These are phyloP conservation scores for Eclectus roratus DNA, from an alignment of 2,113 vertebrate genomes.

Conservation along the genomic window DNA sequence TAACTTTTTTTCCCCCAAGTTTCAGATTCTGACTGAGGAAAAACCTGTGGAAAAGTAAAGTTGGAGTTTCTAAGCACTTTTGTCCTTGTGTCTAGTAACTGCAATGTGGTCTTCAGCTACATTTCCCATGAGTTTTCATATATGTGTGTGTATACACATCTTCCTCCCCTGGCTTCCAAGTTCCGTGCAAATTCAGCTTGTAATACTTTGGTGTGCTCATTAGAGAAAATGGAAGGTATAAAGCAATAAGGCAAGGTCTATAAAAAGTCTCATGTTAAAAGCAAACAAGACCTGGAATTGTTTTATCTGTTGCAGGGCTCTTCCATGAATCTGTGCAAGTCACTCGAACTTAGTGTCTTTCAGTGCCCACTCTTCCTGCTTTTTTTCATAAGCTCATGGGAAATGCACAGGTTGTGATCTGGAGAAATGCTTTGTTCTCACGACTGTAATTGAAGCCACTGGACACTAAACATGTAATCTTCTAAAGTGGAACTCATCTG, in stretches of 20 bases:
- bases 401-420: neutral
- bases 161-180: neutral
- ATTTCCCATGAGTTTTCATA: neutral
- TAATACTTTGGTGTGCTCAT: rapidly evolving
- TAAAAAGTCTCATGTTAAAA: neutral
- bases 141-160: neutral
- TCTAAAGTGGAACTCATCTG: neutral
- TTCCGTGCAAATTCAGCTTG: neutral
- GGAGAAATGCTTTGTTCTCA: neutral
- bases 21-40: neutral
- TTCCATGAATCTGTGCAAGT: neutral
- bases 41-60: neutral
- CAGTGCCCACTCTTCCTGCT: neutral
- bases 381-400: neutral
- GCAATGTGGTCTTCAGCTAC: neutral
- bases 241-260: neutral
- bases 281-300: neutral
- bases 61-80: neutral
- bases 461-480: neutral
- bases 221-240: neutral
- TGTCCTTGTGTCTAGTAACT: neutral
- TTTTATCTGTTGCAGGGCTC: neutral
- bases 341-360: neutral
- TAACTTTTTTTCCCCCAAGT: neutral
- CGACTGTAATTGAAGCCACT: neutral